These are phyloP conservation scores for Murina feae DNA, from an alignment of 2,113 vertebrate species.

Conservation along the genomic window DNA sequence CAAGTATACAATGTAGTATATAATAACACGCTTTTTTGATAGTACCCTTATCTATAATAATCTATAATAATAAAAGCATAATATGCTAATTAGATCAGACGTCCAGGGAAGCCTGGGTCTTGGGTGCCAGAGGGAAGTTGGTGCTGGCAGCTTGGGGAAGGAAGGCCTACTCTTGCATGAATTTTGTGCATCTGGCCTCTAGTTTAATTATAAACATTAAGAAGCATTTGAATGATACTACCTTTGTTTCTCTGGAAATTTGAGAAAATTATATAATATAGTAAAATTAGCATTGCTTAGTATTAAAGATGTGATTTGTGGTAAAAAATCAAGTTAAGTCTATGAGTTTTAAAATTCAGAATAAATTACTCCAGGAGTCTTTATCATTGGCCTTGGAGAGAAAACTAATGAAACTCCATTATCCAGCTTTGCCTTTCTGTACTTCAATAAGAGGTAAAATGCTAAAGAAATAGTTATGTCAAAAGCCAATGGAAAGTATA, in stretches of 20 bases:
- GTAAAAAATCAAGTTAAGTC: background rate
- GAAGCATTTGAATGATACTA: background rate
- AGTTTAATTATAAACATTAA: background rate
- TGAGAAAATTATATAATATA: slow-evolving; percentile 26
- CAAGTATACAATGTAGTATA: background rate
- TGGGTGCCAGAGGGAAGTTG: too few species aligned
- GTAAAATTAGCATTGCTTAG: background rate
- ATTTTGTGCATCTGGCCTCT: too few species aligned
- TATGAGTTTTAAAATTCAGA: slow-evolving; percentile 33
- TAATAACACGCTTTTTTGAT: background rate
- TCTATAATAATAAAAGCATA: background rate
- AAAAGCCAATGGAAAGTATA: slow-evolving; percentile 69
- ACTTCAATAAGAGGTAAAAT: slow-evolving; percentile 66
- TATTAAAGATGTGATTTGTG: background rate
- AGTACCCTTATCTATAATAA: background rate
- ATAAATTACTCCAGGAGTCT: slow-evolving; percentile 25
- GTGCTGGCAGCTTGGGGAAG: accelerated
- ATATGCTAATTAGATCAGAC: too few species aligned
- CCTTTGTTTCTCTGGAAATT: background rate
- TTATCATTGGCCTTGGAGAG: background rate
- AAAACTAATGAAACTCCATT: slow-evolving; percentile 55
- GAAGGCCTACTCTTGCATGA: too few species aligned
- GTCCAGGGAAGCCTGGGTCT: too few species aligned
- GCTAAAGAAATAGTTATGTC: slow-evolving; percentile 66
- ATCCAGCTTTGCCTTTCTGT: slow-evolving; percentile 55